phyloP scores from a whole-genome alignment of 2,797 vertebrate genomes.

The Myotis vivesi region DNA sequence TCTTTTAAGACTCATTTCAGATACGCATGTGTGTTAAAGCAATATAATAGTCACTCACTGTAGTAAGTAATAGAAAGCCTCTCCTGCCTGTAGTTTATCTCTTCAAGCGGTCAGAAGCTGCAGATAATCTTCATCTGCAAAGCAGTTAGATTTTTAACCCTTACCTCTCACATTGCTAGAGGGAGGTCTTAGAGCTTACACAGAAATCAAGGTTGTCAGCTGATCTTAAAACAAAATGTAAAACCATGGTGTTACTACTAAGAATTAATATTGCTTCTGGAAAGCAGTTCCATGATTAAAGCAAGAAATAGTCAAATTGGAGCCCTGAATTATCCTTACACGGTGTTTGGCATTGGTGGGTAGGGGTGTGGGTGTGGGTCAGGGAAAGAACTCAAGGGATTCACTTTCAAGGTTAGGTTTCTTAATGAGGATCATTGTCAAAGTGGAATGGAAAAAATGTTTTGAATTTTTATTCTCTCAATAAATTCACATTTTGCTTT shows the following conservation, averaged over 20 bases:
- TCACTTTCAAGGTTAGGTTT: neutral
- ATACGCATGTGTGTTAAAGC: constrained; percentile 23
- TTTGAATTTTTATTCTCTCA: constrained; percentile 30
- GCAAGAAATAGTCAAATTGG: neutral
- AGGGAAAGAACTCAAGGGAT: neutral
- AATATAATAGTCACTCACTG: constrained; percentile 64
- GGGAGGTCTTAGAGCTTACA: neutral
- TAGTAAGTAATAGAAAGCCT: constrained; percentile 72
- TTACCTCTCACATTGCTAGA: constrained; percentile 14
- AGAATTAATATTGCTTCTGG: constrained; percentile 23
- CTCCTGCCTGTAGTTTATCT: constrained; percentile 76
- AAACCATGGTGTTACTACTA: neutral
- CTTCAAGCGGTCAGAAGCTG: constrained; percentile 83
- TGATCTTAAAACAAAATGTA: constrained; percentile 33
- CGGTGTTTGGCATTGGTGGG: neutral
- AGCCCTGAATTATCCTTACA: neutral
- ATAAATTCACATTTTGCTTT: constrained; percentile 44
- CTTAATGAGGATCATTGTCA: constrained; percentile 17
- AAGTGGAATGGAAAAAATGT: neutral
- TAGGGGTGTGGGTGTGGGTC: neutral
- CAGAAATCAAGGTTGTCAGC: constrained; percentile 1
- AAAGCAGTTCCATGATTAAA: constrained; percentile 34
- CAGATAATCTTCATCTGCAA: constrained; percentile 74
- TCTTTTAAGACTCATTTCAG: constrained; percentile 68
- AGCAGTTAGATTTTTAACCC: constrained; percentile 82